Conservation (phyloP, 2,113 vertebrate species). For the Albula goreensis region DNA sequence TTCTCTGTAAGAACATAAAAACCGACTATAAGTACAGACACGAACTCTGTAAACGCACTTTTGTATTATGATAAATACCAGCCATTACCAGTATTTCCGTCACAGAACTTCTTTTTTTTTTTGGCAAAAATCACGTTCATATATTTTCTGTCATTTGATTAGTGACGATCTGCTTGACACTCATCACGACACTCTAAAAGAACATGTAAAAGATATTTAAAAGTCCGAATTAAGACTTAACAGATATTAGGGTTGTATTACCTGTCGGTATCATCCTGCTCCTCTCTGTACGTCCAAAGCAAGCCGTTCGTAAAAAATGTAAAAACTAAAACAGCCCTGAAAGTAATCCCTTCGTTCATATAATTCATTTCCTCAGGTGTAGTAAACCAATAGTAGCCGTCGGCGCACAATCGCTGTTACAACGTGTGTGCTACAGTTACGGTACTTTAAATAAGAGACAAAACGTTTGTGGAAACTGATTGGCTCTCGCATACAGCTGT, state of each 20-base stretch:
- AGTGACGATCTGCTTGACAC: background rate
- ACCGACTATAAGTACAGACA: background rate
- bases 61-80: background rate
- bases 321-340: conserved; percentile 8
- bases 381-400: background rate
- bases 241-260: background rate
- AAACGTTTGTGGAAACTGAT: background rate
- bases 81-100: background rate
- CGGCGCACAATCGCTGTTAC: background rate
- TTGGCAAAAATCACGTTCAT: background rate
- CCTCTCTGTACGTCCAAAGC: conserved; percentile 75
- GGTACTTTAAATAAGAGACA: conserved; percentile 9
- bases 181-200: background rate
- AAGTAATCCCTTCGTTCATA: background rate
- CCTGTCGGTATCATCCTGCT: conserved; percentile 71
- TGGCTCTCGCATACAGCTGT: conserved; percentile 18
- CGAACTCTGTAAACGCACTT: background rate
- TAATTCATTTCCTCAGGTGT: conserved; percentile 21
- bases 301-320: conserved; percentile 61
- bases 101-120: background rate
- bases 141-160: background rate
- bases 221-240: background rate
- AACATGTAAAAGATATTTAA: background rate
- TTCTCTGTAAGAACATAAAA: conserved; percentile 57
- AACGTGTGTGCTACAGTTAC: conserved; percentile 6